These are phyloP conservation scores for Proales similis DNA, from an alignment of 1,140 invertebrate species.

Conservation along the genomic window DNA sequence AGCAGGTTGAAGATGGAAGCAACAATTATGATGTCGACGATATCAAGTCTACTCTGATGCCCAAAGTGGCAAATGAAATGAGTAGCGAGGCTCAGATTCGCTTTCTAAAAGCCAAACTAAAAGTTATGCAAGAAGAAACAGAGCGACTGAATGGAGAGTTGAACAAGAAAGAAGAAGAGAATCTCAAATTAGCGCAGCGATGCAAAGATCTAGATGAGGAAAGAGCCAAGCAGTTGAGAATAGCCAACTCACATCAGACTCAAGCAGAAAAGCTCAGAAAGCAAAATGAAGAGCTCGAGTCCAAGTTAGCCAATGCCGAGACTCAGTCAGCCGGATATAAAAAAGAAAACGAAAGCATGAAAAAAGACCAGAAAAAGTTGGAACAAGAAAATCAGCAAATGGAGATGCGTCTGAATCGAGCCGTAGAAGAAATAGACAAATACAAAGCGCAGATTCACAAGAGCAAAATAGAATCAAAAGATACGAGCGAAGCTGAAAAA, in stretches of 20 bases:
- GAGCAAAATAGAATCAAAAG: conserved; percentile 47
- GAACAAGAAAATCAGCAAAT: conserved; percentile 46
- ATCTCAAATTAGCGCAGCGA: conserved; percentile 38
- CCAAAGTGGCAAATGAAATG: conserved; percentile 47
- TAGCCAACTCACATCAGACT: conserved; percentile 43
- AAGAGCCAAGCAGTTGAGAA: conserved; percentile 42
- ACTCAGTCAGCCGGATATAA: conserved; percentile 43
- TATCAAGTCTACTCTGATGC: conserved; percentile 44
- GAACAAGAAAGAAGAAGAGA: conserved; percentile 47
- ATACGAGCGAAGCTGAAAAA: conserved; percentile 47
- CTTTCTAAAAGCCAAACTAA: conserved; percentile 50
- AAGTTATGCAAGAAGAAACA: conserved; percentile 51
- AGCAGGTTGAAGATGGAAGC: neutral
- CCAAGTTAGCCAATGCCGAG: conserved; percentile 45
- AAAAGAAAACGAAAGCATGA: conserved; percentile 48
- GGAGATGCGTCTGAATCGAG: conserved; percentile 51
- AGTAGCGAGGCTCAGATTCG: conserved; percentile 48
- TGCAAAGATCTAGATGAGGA: conserved; percentile 50
- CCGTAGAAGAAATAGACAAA: conserved; percentile 52
- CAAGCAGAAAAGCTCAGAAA: conserved; percentile 51
- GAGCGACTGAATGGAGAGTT: conserved; percentile 45
- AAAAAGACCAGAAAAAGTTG: conserved; percentile 49
- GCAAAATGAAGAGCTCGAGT: conserved; percentile 46
- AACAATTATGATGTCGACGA: conserved; percentile 15
- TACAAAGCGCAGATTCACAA: conserved; percentile 49